Evolutionary conservation across 2,888 invertebrate species (phyloP).

Genomic region (Clistopyga incitator): DNA sequence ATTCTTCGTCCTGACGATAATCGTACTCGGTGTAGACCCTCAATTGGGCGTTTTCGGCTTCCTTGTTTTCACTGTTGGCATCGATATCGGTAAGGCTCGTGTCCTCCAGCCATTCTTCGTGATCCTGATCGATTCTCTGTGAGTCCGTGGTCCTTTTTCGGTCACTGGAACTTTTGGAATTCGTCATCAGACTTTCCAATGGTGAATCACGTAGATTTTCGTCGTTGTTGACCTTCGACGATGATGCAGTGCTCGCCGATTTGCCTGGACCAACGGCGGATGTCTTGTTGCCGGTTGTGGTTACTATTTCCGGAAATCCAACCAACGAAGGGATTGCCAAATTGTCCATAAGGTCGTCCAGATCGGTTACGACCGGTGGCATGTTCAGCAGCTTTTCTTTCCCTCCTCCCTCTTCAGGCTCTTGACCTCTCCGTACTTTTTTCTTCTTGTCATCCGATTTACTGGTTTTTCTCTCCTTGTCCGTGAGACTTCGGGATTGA

Average conservation of each 20-base stretch:
- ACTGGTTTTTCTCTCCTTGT: conserved; percentile 71
- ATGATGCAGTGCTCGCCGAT: conserved; percentile 63
- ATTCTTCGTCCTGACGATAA: conserved; percentile 79
- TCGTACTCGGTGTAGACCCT: conserved; percentile 76
- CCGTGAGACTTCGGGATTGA: conserved; percentile 67
- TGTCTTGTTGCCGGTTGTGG: conserved; percentile 70
- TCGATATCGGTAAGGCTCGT: conserved; percentile 78
- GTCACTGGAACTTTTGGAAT: conserved; percentile 59
- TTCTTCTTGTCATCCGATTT: conserved; percentile 72
- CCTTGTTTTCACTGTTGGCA: conserved; percentile 74
- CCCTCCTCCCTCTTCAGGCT: conserved; percentile 69
- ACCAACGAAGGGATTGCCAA: conserved; percentile 81
- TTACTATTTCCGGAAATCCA: conserved; percentile 82
- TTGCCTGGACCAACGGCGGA: conserved; percentile 62
- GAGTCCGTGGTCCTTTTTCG: conserved; percentile 75
- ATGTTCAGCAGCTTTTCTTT: conserved; percentile 78
- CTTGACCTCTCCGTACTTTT: conserved; percentile 68
- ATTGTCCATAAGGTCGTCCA: conserved; percentile 81
- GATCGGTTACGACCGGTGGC: conserved; percentile 77
- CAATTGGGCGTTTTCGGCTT: conserved; percentile 52
- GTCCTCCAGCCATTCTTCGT: conserved; percentile 79
- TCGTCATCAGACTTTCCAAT: conserved; percentile 65
- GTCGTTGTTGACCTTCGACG: conserved; percentile 34
- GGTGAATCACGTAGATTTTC: conserved; percentile 66
- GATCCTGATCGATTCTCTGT: conserved; percentile 74